Conservation (phyloP, 2,888 invertebrate genomes). For the Aporophyla nigra region DNA sequence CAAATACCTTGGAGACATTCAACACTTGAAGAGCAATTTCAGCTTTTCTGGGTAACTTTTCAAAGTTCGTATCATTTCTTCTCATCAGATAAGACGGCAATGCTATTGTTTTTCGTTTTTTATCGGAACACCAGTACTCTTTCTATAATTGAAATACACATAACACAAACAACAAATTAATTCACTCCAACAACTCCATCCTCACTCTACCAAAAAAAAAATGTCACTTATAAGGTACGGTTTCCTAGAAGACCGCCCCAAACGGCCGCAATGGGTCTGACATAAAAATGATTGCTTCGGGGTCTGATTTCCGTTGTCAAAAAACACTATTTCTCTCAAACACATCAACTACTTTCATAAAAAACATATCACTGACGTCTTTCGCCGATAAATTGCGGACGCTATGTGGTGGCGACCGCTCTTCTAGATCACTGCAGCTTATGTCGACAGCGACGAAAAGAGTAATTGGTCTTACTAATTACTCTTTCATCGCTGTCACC, state of each 20-base stretch:
- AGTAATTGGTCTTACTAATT: no score
- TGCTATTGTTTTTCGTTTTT: background rate
- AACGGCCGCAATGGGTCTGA: background rate
- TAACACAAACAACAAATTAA: no score
- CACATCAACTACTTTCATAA: background rate
- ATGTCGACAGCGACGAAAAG: no score
- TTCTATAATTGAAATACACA: slow-evolving; percentile 28
- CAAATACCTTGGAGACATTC: slow-evolving; percentile 55
- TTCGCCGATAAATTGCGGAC: background rate
- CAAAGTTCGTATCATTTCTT: slow-evolving; percentile 40
- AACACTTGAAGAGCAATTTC: slow-evolving; percentile 52
- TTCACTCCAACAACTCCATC: no score
- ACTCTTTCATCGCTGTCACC: background rate
- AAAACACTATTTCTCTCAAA: background rate
- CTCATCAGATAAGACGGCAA: background rate
- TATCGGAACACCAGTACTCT: slow-evolving; percentile 1
- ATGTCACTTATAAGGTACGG: background rate
- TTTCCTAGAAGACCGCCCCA: background rate
- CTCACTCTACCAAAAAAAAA: background rate
- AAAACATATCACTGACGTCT: background rate
- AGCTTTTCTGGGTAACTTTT: slow-evolving; percentile 24
- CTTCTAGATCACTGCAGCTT: background rate
- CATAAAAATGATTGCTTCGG: background rate
- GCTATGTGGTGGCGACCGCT: background rate
- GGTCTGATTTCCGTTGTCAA: background rate